Evolutionary conservation across 2,113 vertebrate genomes (phyloP).

Genomic region (human (Homo sapiens)): GRCh38 chr7:101811001-101811500

Average conservation of each 20-base stretch:
- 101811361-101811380: conserved; percentile 52
- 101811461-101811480: conserved; percentile 39
- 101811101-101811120: too few relatives aligned
- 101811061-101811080: too few relatives aligned
- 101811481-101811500: conserved; percentile 51
- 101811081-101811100: fast-evolving
- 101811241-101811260: background rate
- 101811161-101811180: too few relatives aligned
- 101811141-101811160: too few relatives aligned
- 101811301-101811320: background rate
- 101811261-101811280: background rate
- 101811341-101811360: background rate
- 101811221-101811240: background rate
- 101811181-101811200: too few relatives aligned
- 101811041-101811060: too few relatives aligned
- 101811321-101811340: conserved; percentile 68
- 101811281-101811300: conserved; percentile 2
- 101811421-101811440: conserved; percentile 60
- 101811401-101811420: conserved; percentile 33
- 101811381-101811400: conserved; percentile 6
- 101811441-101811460: conserved; percentile 45
- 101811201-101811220: too few relatives aligned
- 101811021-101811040: too few relatives aligned
- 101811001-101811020: too few relatives aligned
- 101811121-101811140: too few relatives aligned